Evolutionary conservation across 2,888 invertebrate genomes (phyloP).

Genomic region (Marasmarcha lunaedactyla): DNA sequence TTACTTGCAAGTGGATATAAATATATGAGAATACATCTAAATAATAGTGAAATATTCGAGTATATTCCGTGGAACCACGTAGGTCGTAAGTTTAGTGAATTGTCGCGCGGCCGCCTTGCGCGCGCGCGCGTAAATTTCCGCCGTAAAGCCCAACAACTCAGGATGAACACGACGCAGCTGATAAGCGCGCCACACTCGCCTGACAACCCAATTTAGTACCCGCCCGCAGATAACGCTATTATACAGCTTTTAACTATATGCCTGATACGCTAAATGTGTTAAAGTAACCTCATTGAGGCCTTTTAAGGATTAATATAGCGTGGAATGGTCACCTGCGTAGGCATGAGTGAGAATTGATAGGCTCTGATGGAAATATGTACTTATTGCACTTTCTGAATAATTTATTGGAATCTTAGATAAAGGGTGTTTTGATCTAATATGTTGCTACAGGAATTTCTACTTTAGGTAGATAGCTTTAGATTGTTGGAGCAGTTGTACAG

Average conservation of each 20-base stretch:
- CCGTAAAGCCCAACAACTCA: constrained; percentile 68
- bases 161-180: constrained; percentile 68
- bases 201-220: constrained; percentile 70
- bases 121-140: constrained; percentile 52
- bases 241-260: constrained; percentile 69
- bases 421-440: no score
- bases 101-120: constrained; percentile 39
- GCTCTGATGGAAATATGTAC: constrained; percentile 11
- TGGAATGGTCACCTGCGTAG: constrained; percentile 29
- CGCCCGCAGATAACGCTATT: constrained; percentile 64
- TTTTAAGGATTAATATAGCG: constrained; percentile 33
- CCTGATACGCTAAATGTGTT: constrained; percentile 64
- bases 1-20: no score
- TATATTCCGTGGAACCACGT: constrained; percentile 18
- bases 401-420: neutral
- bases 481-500: no score
- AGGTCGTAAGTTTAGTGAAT: constrained; percentile 48
- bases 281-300: constrained; percentile 50
- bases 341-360: constrained; percentile 7
- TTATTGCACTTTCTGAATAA: constrained; percentile 5
- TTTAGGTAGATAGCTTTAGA: no score
- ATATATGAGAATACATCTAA: no score
- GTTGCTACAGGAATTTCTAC: no score
- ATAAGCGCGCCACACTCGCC: constrained; percentile 27
- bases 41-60: no score